Evolutionary conservation across 2,797 vertebrate species (phyloP).

Genomic region (Craterocephalus amniculus): DNA sequence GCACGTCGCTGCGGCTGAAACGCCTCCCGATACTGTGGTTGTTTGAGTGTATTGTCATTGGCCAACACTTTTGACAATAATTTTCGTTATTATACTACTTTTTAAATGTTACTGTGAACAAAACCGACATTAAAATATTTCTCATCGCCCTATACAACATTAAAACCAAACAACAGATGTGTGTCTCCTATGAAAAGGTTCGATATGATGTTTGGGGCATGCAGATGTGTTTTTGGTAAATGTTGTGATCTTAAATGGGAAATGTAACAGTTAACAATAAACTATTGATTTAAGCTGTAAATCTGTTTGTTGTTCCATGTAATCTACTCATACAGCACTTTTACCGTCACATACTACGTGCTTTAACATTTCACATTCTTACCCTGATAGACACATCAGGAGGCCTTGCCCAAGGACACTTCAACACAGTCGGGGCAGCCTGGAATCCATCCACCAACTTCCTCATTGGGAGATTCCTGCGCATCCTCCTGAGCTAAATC

Average conservation of each 20-base stretch:
- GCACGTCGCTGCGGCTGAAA: neutral
- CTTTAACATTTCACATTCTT: no score
- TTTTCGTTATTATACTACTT: slow-evolving; percentile 10
- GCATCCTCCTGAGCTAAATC: no score
- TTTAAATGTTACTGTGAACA: slow-evolving; percentile 43
- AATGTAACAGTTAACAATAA: neutral
- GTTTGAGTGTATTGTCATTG: slow-evolving; percentile 30
- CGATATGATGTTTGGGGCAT: neutral
- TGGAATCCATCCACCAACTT: no score
- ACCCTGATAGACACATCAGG: no score
- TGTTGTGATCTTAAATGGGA: neutral
- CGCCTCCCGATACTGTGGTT: slow-evolving; percentile 29
- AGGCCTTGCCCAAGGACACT: no score
- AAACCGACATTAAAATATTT: neutral
- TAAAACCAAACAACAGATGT: neutral
- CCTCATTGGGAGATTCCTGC: no score
- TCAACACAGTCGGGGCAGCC: no score
- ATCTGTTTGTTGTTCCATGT: neutral
- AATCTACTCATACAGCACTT: no score
- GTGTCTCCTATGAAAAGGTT: neutral
- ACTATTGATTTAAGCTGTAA: neutral
- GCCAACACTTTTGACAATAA: slow-evolving; percentile 23
- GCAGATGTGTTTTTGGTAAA: neutral
- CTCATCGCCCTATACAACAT: neutral
- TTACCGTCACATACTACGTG: no score